Percentiles rank a stretch among this genome's conserved stretches.
Evolutionary conservation across 2,113 vertebrate genomes (phyloP).

Genomic region (Thamnophis sirtalis): DNA sequence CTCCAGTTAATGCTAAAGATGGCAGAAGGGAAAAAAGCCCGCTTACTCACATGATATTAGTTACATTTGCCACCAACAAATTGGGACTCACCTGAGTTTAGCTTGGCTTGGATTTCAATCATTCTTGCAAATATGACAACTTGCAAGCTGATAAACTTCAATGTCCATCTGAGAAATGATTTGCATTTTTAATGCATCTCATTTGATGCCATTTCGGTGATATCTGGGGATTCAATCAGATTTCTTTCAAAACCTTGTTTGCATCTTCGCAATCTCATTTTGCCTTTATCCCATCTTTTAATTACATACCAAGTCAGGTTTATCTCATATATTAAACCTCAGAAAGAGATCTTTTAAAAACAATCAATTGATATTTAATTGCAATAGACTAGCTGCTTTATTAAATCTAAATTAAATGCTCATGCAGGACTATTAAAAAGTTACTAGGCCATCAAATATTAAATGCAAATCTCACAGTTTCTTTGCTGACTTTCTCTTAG

Average conservation of each 20-base stretch:
- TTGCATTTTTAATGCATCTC: not conserved
- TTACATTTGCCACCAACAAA: not conserved
- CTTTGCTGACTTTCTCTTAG: not conserved
- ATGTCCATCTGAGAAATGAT: not conserved
- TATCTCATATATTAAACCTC: conserved; percentile 57
- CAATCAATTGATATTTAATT: conserved; percentile 68
- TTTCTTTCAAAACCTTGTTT: conserved; percentile 33
- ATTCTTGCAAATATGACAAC: conserved; percentile 9
- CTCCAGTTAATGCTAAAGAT: not conserved
- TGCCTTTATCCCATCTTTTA: conserved; percentile 41
- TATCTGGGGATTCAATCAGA: conserved; percentile 25
- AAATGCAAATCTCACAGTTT: conserved; percentile 30
- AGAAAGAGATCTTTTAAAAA: conserved; percentile 53
- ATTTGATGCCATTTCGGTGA: conserved; percentile 30
- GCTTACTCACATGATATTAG: not conserved
- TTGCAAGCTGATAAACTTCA: conserved; percentile 30
- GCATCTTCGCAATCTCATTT: conserved; percentile 35
- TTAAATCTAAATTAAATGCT: conserved; percentile 66
- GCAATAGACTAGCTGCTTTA: conserved; percentile 59
- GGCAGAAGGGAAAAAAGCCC: not conserved
- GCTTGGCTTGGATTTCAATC: not conserved
- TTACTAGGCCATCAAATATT: conserved; percentile 47
- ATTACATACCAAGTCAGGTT: conserved; percentile 57
- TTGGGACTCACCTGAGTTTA: too few relatives aligned
- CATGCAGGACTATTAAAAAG: conserved; percentile 59